Conservation (phyloP, 2,888 invertebrate genomes). For the Lingula anatina region DNA sequence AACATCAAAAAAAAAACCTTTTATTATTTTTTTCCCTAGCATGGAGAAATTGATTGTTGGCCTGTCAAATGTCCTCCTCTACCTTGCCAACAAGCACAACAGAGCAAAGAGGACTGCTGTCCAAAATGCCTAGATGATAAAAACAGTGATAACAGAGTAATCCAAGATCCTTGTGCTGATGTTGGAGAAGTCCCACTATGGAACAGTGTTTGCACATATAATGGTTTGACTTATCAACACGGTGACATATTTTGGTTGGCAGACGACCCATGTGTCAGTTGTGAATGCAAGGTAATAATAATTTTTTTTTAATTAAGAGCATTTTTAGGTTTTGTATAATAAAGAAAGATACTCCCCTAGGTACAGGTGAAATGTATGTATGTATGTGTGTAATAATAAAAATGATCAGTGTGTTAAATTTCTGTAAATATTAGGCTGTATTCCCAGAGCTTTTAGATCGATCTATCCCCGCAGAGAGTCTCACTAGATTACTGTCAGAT, state of each 20-base stretch:
- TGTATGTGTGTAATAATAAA: not conserved
- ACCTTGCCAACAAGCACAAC: slow-evolving; percentile 62
- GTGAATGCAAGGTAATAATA: slow-evolving; percentile 46
- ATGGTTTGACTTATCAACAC: slow-evolving; percentile 18
- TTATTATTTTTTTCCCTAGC: slow-evolving; percentile 54
- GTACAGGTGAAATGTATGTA: no score
- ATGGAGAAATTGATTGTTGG: slow-evolving; percentile 86
- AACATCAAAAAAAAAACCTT: no score
- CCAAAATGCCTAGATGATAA: slow-evolving; percentile 62
- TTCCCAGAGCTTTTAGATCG: no score
- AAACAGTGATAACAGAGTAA: slow-evolving; percentile 22
- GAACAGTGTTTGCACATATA: slow-evolving; percentile 19
- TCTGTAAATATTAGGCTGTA: no score
- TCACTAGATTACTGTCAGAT: no score
- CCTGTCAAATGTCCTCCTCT: slow-evolving; percentile 75
- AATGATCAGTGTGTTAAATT: not conserved
- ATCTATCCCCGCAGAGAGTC: no score
- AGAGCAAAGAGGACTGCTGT: slow-evolving; percentile 67
- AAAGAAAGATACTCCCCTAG: no score
- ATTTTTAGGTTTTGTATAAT: no score
- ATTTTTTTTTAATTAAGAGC: no score
- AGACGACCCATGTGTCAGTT: slow-evolving; percentile 38
- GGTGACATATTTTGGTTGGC: slow-evolving; percentile 27
- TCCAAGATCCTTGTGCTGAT: slow-evolving; percentile 9
- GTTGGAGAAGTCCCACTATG: slow-evolving; percentile 26